Evolutionary conservation across 92 coral and sea anemone genomes (phyloP).

Genomic region (Palythoa caribaeorum): DNA sequence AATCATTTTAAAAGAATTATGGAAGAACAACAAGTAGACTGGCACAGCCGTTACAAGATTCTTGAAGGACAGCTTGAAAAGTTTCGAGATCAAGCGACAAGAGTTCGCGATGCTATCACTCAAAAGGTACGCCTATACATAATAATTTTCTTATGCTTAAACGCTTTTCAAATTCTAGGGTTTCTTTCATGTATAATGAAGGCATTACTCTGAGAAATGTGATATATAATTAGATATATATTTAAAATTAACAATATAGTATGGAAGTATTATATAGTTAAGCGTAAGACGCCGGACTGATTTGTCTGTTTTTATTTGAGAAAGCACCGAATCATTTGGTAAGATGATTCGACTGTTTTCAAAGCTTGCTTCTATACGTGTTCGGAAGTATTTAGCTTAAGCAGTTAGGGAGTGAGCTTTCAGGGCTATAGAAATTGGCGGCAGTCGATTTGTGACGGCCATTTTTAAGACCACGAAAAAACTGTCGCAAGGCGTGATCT

Average conservation of each 20-base stretch:
- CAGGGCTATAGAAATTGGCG: not conserved
- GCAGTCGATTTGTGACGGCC: not conserved
- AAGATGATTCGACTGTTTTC: not conserved
- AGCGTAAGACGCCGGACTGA: not conserved
- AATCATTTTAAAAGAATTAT: conserved; percentile 15
- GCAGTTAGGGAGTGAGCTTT: not conserved
- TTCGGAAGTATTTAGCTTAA: conserved; percentile 1
- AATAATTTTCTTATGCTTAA: not conserved
- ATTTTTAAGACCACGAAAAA: conserved; percentile 19
- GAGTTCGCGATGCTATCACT: conserved; percentile 85
- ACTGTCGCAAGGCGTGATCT: conserved; percentile 30
- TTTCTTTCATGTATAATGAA: not conserved
- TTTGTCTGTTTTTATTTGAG: conserved; percentile 5
- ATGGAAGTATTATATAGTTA: not conserved
- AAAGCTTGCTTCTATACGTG: conserved; percentile 20
- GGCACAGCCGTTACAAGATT: conserved; percentile 75
- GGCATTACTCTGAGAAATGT: not conserved
- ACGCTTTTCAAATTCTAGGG: not conserved
- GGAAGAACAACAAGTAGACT: conserved; percentile 72
- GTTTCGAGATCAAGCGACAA: conserved; percentile 83
- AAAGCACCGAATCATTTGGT: not conserved
- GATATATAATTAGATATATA: not conserved
- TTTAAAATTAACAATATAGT: not conserved
- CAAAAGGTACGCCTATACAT: conserved; percentile 67
- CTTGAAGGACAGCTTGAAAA: conserved; percentile 84